phyloP scores from a whole-genome alignment of 2,888 invertebrate genomes.

The Hypomecis punctinalis region DNA sequence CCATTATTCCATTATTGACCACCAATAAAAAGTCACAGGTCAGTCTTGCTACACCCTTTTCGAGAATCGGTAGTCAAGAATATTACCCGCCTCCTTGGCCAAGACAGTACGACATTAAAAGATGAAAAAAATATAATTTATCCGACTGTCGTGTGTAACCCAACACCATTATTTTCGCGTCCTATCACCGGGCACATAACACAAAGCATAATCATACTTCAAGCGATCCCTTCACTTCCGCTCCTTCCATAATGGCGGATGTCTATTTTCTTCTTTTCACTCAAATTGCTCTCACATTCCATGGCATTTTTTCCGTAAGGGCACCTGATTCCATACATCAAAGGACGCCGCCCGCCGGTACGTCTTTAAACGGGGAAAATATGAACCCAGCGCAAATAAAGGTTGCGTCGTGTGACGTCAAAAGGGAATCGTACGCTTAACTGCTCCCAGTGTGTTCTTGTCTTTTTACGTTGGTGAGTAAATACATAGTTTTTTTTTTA shows the following conservation, averaged over 20 bases:
- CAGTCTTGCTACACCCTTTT: too few relatives aligned
- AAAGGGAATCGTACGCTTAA: slow-evolving; percentile 44
- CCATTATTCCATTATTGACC: too few relatives aligned
- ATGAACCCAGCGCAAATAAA: slow-evolving; percentile 48
- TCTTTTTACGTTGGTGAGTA: slow-evolving; percentile 17
- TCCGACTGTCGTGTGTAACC: background rate
- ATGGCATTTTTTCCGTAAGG: slow-evolving; percentile 38
- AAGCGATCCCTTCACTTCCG: slow-evolving; percentile 8
- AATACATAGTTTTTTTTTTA: background rate
- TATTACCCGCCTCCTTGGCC: too few relatives aligned
- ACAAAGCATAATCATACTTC: slow-evolving; percentile 17
- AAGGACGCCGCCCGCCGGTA: slow-evolving; percentile 33
- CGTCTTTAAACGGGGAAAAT: slow-evolving; percentile 46
- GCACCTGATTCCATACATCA: slow-evolving; percentile 45
- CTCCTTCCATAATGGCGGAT: slow-evolving; percentile 27
- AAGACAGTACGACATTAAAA: background rate
- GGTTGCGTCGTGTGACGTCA: slow-evolving; percentile 44
- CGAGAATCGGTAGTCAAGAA: too few relatives aligned
- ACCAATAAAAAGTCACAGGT: too few relatives aligned
- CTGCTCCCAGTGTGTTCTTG: slow-evolving; percentile 17
- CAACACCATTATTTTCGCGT: slow-evolving; percentile 11
- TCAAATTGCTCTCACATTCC: slow-evolving; percentile 42
- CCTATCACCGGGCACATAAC: slow-evolving; percentile 10
- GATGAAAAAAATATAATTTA: background rate
- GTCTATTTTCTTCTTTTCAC: slow-evolving; percentile 31